Base-by-base conservation (phyloP, 2,797 vertebrate genomes). In the Falco columbarius region DNA sequence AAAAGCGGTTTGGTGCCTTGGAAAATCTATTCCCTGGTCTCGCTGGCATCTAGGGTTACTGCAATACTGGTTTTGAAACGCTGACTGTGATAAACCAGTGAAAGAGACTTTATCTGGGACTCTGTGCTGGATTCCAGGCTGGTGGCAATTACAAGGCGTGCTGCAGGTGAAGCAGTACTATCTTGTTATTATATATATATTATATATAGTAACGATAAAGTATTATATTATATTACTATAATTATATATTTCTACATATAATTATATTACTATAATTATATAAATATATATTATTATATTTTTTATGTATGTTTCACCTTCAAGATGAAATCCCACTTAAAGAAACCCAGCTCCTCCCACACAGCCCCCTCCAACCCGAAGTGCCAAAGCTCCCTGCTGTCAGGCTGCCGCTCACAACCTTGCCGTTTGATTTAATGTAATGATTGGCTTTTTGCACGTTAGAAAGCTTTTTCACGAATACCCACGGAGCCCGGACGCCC, bases 341-440 rank as follows among this genome's bases (percentile, higher is more conserved):
- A 38, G 0, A 8, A 1, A 0, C 5, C 2, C 12, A 29, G 32
- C 3, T 27, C 47, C 26, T 79, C 36, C 56, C 59, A 14, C 4
- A 4, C 6, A 29, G n/a, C 14, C 73, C 55, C 55, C 46, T 24
- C 16, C 20, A n/a, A 3, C 44, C n/a, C n/a, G 4, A 75, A 79
- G 9, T 3, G 12, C 9, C n/a, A 20, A 0, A 12, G 8, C 11
- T 51, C 59, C 62, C 56, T 77, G 61, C 54, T 76, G 11, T 12
- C 30, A 9, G 62, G 26, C 62, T 84, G 70, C 85, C n/a, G 4
- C 58, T 67, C 61, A 63, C 61, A 34, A 83, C 22, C 36, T 26
- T 49, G 40, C 42, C 2, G 34, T 38, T 87, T 71, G 42, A 9
- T 32, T 40, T 38, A 44, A 7, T 11, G 20, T 7, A 9, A 47